Percentiles rank a stretch among this genome's conserved stretches.
Conservation (phyloP, 2,113 vertebrate genomes). For the Struthidea cinerea region DNA sequence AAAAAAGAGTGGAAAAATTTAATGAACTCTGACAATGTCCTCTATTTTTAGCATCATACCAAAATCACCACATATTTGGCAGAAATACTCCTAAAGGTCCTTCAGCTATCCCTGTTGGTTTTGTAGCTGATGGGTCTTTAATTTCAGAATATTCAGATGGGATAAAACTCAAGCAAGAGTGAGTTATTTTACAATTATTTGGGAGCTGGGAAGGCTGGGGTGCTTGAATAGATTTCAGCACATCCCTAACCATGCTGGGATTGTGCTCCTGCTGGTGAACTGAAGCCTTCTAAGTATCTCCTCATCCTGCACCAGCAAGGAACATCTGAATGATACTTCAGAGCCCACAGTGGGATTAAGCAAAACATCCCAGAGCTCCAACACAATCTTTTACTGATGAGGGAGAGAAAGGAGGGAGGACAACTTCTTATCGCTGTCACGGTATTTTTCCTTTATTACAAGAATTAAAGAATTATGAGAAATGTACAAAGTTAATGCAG, state of each 20-base stretch:
- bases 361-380: not conserved
- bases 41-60: not conserved
- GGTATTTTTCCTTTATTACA: slow-evolving; percentile 43
- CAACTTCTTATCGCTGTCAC: slow-evolving; percentile 17
- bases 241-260: not conserved
- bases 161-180: not conserved
- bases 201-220: not conserved
- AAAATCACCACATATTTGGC: not conserved
- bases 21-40: not conserved
- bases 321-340: not conserved
- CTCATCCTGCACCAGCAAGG: not conserved
- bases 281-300: not conserved
- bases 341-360: not conserved
- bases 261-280: not conserved
- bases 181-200: not conserved
- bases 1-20: not conserved
- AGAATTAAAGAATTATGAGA: slow-evolving; percentile 58
- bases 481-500: slow-evolving; percentile 45
- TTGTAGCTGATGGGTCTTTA: not conserved
- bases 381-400: not conserved
- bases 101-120: not conserved
- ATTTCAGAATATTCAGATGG: not conserved
- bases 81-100: not conserved
- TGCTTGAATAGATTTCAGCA: not conserved
- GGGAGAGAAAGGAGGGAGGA: not conserved